A percentile compares a stretch with the other conserved stretches of the same genome.
Evolutionary conservation across 2,888 invertebrate genomes (phyloP).

Genomic region (Brachyopa scutellaris): DNA sequence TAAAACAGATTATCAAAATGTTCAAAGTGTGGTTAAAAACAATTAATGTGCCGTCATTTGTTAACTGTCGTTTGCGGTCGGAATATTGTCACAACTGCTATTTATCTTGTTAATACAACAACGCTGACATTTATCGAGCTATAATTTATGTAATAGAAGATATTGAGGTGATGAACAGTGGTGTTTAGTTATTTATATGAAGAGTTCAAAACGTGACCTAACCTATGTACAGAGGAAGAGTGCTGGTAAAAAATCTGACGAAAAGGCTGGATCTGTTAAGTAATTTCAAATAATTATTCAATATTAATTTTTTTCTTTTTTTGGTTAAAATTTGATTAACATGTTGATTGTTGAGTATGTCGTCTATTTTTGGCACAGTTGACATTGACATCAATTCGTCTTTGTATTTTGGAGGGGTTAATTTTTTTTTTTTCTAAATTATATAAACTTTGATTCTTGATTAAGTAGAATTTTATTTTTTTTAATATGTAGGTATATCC

Average conservation of each 20-base stretch:
- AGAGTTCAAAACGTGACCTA: slow-evolving; percentile 58
- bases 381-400: slow-evolving; percentile 51
- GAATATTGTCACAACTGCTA: slow-evolving; percentile 38
- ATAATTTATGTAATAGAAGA: background rate
- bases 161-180: background rate
- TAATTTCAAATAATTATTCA: slow-evolving; percentile 1
- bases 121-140: background rate
- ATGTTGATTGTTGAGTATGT: background rate
- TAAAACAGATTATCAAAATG: slow-evolving; percentile 2
- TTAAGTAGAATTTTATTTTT: too few species aligned
- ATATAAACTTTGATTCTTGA: too few species aligned
- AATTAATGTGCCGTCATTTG: slow-evolving; percentile 33
- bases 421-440: too few species aligned
- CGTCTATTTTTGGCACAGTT: slow-evolving; percentile 47
- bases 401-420: slow-evolving; percentile 1
- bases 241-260: slow-evolving; percentile 44
- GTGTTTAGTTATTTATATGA: slow-evolving; percentile 49
- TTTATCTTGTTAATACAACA: background rate
- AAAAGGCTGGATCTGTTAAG: slow-evolving; percentile 52
- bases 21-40: background rate
- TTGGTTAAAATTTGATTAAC: slow-evolving; percentile 11
- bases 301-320: background rate
- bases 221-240: slow-evolving; percentile 44
- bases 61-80: slow-evolving; percentile 18
- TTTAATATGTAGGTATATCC: too few species aligned